A percentile compares a stretch with the other conserved stretches of the same genome.
Evolutionary conservation across 1,140 invertebrate genomes (phyloP).

Genomic region (Lepidurus arcticus): DNA sequence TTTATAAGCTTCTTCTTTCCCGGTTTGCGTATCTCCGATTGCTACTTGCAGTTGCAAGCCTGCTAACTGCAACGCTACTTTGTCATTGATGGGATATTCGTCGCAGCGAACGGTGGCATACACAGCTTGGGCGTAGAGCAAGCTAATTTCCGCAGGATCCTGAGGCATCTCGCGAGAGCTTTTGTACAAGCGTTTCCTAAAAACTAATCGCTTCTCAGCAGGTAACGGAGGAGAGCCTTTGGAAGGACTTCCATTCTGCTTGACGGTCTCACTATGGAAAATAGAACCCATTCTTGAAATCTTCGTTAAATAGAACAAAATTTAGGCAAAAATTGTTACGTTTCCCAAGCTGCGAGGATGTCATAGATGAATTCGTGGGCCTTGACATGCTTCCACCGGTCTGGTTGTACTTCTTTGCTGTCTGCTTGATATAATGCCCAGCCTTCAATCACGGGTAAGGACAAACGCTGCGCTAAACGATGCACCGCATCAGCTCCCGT

Average conservation of each 20-base stretch:
- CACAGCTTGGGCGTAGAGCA: slow-evolving; percentile 91
- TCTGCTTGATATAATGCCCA: slow-evolving; percentile 79
- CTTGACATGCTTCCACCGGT: slow-evolving; percentile 84
- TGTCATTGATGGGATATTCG: slow-evolving; percentile 89
- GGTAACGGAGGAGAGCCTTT: slow-evolving; percentile 47
- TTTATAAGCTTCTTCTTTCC: slow-evolving; percentile 51
- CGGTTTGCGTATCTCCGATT: slow-evolving; percentile 71
- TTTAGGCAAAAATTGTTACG: slow-evolving; percentile 51
- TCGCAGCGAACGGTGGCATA: slow-evolving; percentile 91
- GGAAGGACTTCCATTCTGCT: slow-evolving; percentile 10
- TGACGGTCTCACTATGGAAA: slow-evolving; percentile 36
- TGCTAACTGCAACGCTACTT: slow-evolving; percentile 86
- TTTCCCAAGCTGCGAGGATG: slow-evolving; percentile 87
- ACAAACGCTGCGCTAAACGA: slow-evolving; percentile 82
- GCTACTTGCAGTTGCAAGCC: slow-evolving; percentile 90
- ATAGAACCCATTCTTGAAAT: neutral
- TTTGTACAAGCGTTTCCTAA: slow-evolving; percentile 83
- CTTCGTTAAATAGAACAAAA: neutral
- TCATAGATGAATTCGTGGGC: slow-evolving; percentile 90
- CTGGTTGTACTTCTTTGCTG: slow-evolving; percentile 60
- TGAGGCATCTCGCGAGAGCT: slow-evolving; percentile 85
- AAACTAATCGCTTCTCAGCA: slow-evolving; percentile 86
- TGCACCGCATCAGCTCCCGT: slow-evolving; percentile 83
- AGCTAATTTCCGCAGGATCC: slow-evolving; percentile 89
- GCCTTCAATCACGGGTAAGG: slow-evolving; percentile 73